These are phyloP conservation scores for Andrena fulva DNA, from an alignment of 2,888 invertebrate species.

Conservation along the genomic window DNA sequence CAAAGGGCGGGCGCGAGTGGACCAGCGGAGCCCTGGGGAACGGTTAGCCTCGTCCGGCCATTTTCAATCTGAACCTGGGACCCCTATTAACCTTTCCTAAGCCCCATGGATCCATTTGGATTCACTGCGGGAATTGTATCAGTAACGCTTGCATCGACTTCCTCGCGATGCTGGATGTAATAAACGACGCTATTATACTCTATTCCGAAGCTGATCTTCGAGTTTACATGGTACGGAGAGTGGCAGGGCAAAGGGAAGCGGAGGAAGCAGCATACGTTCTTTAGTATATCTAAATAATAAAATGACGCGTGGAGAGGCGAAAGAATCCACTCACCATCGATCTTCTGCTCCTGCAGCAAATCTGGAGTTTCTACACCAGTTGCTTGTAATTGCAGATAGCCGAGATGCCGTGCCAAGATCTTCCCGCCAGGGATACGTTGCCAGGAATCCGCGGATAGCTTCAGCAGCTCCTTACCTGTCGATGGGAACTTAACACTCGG, in stretches of 20 bases:
- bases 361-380: constrained; percentile 87
- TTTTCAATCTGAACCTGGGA: constrained; percentile 69
- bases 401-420: constrained; percentile 88
- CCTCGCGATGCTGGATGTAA: background rate
- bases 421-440: constrained; percentile 86
- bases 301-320: too few species aligned
- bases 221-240: background rate
- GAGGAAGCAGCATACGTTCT: too few species aligned
- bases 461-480: constrained; percentile 87
- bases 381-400: constrained; percentile 87
- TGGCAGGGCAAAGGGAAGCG: background rate
- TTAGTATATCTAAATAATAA: too few species aligned
- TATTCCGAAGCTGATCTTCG: background rate
- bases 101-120: constrained; percentile 64
- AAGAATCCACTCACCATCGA: constrained; percentile 52
- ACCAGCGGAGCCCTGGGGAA: constrained; percentile 65
- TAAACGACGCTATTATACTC: background rate
- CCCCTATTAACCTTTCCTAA: constrained; percentile 76
- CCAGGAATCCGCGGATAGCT: constrained; percentile 88
- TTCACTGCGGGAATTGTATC: constrained; percentile 70
- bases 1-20: constrained; percentile 53
- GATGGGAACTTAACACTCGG: constrained; percentile 87
- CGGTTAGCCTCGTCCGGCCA: constrained; percentile 81
- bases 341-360: constrained; percentile 85
- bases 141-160: constrained; percentile 33